Evolutionary conservation across 2,888 invertebrate genomes (phyloP), one percentile per base, ranked within the genome.

Genomic region (Drosophila monieri): DNA sequence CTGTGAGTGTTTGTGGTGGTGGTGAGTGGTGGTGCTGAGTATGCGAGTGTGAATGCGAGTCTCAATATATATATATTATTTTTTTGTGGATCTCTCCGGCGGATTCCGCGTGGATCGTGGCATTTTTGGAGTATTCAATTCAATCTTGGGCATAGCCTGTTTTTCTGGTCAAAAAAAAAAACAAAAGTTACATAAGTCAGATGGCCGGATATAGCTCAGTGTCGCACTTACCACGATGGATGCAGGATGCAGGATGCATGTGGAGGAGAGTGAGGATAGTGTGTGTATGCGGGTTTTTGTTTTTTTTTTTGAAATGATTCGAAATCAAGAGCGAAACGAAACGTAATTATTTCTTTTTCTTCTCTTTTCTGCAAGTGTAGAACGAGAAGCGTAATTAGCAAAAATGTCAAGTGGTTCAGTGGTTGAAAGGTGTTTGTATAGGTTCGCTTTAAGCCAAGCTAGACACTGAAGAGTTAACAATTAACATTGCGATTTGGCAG

Each of bases 351-450:
- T 81, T 85, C 77, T 85, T 85, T 81, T 85, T 85, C 77, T 85
- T 87, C 83, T 85, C 88, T 73, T 85, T 87, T 87, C 87, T 85
- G 85, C 51, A 84, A 81, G 55, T 74, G 78, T 70, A 68, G 58
- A 65, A 74, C 62, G 49, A 57, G 47, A 69, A 57, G 64, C 66
- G 56, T 37, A 37, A 14, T 56, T 43, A 48, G 46, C 64, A 64
- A 39, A 60, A 23, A 21, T 43, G 43, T 43, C 43, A 43, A n/a
- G 32, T 32, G 25, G 32, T 49, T n/a, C n/a, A n/a, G n/a, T 60
- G 48, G 47, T 41, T 32, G 35, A 35, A 6, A 6, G 35, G 14
- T 30, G 27, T 55, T 48, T 18, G 54, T 56, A 30, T 37, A 18
- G 46, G 39, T 58, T 57, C 39, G 49, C 48, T 43, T 35, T 66